Percentiles rank a stretch among this genome's conserved stretches.
Evolutionary conservation across 2,113 vertebrate genomes (phyloP).

Genomic region (Sorex fumeus): DNA sequence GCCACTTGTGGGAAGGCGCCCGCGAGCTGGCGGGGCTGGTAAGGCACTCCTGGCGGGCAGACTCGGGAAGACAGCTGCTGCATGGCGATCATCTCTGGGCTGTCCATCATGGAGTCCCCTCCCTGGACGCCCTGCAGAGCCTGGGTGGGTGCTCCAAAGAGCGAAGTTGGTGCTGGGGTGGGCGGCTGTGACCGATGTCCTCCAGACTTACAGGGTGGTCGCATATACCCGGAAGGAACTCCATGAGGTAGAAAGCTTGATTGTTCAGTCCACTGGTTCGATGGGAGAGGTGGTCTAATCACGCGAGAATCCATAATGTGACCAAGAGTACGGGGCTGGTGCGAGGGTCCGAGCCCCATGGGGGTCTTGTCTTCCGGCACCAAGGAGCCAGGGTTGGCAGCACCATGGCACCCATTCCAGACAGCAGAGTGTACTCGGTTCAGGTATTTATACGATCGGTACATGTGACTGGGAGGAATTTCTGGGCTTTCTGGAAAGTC

Average conservation of each 20-base stretch:
- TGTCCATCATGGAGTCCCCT: constrained; percentile 97
- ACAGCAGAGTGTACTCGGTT: constrained; percentile 87
- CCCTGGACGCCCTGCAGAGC: constrained; percentile 91
- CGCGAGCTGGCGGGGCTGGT: constrained; percentile 85
- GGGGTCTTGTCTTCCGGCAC: constrained; percentile 86
- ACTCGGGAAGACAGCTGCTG: constrained; percentile 97
- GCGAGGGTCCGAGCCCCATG: constrained; percentile 83
- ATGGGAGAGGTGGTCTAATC: constrained; percentile 89
- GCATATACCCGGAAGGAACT: constrained; percentile 89
- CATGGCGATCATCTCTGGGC: constrained; percentile 99
- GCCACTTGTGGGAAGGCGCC: constrained; percentile 90
- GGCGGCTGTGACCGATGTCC: constrained; percentile 84
- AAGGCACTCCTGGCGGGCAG: constrained; percentile 92
- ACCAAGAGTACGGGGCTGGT: constrained; percentile 86
- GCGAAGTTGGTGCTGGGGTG: constrained; percentile 37
- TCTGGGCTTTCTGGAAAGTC: constrained; percentile 86
- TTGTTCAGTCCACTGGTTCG: constrained; percentile 93
- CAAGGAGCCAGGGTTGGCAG: constrained; percentile 83
- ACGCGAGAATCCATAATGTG: constrained; percentile 89
- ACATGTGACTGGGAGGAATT: constrained; percentile 87
- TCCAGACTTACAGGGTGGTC: constrained; percentile 87
- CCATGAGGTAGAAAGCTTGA: constrained; percentile 92
- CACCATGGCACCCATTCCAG: constrained; percentile 92
- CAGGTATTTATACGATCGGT: constrained; percentile 91
- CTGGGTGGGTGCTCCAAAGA: constrained; percentile 86